A percentile compares a stretch with the other conserved stretches of the same genome.
These are phyloP conservation scores for Notothenia coriiceps DNA, from an alignment of 2,113 vertebrate species.

Conservation along the genomic window DNA sequence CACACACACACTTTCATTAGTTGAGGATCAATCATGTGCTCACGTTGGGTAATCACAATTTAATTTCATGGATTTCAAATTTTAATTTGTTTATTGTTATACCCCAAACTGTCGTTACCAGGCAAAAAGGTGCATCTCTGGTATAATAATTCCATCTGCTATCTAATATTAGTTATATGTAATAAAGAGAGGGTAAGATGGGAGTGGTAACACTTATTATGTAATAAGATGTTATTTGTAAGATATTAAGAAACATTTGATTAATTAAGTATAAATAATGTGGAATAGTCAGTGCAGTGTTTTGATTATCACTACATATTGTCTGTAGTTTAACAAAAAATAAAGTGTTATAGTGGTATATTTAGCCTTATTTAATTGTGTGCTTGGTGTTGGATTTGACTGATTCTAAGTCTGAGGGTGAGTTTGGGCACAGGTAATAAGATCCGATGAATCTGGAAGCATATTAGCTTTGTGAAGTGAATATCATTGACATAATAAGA, in stretches of 20 bases:
- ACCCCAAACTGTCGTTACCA: slow-evolving; percentile 70
- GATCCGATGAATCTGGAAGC: slow-evolving; percentile 36
- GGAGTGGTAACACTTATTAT: background rate
- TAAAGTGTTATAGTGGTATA: background rate
- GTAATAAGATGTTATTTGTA: background rate
- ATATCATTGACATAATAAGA: slow-evolving; percentile 37
- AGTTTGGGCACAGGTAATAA: slow-evolving; percentile 49
- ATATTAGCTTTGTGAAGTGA: slow-evolving; percentile 52
- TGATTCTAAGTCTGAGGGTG: slow-evolving; percentile 29
- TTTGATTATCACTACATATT: background rate
- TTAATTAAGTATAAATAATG: background rate
- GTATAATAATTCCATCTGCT: slow-evolving; percentile 55
- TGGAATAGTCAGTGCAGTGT: too few species aligned
- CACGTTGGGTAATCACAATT: slow-evolving; percentile 71
- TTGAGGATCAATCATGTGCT: slow-evolving; percentile 75
- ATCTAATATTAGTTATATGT: slow-evolving; percentile 38
- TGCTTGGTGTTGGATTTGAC: slow-evolving; percentile 34
- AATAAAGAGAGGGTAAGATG: slow-evolving; percentile 18
- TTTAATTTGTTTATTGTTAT: slow-evolving; percentile 78
- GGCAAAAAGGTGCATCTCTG: slow-evolving; percentile 36
- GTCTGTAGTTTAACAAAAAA: background rate
- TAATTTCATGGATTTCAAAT: slow-evolving; percentile 79
- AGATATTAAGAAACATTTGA: background rate
- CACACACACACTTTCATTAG: slow-evolving; percentile 64
- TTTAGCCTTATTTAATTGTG: slow-evolving; percentile 34